These are phyloP conservation scores for Porites evermanni DNA, from an alignment of 92 coral and sea anemone genomes.

Conservation along the genomic window DNA sequence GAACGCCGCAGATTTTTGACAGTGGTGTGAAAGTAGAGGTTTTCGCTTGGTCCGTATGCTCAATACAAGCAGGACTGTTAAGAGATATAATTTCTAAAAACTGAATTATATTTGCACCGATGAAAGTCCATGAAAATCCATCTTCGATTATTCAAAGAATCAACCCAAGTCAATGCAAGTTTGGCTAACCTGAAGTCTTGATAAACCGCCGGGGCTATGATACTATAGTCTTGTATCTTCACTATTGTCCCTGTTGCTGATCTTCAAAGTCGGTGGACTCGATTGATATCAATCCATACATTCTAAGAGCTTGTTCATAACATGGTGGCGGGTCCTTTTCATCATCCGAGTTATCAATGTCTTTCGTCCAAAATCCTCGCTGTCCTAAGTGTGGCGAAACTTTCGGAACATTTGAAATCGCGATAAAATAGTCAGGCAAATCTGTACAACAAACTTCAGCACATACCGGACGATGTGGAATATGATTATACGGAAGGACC, in stretches of 20 bases:
- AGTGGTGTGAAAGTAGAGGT: too few species aligned
- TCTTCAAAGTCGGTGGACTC: too few species aligned
- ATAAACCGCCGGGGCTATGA: too few species aligned
- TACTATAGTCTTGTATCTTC: background rate
- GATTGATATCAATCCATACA: conserved; percentile 12
- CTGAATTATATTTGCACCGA: too few species aligned
- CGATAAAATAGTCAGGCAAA: background rate
- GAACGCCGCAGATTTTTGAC: too few species aligned
- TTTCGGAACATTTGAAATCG: conserved; percentile 1
- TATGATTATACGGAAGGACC: background rate
- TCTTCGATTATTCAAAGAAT: too few species aligned
- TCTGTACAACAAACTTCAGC: background rate
- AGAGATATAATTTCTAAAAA: too few species aligned
- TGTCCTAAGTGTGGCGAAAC: background rate
- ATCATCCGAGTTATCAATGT: background rate
- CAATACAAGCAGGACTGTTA: too few species aligned
- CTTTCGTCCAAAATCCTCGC: background rate
- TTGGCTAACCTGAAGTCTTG: too few species aligned
- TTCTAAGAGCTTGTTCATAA: conserved; percentile 69
- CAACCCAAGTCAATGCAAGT: too few species aligned
- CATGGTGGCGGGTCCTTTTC: conserved; percentile 64
- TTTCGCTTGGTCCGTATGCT: too few species aligned
- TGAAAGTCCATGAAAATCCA: too few species aligned
- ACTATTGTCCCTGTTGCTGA: background rate
- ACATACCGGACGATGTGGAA: conserved; percentile 12